Evolutionary conservation across 2,797 vertebrate species (phyloP).

Genomic region (Macropus fuliginosus): DNA sequence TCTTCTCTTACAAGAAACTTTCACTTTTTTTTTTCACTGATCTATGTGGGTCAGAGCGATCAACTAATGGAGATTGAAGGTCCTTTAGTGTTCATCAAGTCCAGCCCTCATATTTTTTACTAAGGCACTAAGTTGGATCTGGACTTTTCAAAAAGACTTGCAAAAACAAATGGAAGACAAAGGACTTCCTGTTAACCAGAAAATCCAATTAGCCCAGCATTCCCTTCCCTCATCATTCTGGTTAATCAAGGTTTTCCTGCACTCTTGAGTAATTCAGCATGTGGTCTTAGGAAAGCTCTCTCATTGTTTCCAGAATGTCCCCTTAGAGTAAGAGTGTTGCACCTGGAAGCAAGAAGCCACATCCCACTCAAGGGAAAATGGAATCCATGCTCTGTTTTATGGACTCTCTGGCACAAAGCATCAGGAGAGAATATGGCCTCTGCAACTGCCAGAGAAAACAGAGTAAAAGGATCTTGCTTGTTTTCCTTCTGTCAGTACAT

Average conservation of each 20-base stretch:
- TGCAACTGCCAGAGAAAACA: constrained; percentile 76
- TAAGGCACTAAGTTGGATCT: background rate
- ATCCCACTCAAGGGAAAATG: constrained; percentile 43
- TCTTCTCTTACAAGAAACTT: background rate
- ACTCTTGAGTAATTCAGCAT: background rate
- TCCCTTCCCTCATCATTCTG: background rate
- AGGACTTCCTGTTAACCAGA: constrained; percentile 17
- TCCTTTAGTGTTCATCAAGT: background rate
- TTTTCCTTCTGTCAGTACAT: constrained; percentile 76
- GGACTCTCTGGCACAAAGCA: constrained; percentile 65
- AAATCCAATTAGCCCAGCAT: background rate
- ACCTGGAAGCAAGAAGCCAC: constrained; percentile 20
- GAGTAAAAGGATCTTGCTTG: constrained; percentile 71
- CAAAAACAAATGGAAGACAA: background rate
- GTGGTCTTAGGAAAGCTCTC: background rate
- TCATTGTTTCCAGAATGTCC: constrained; percentile 14
- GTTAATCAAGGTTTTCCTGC: background rate
- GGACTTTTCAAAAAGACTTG: background rate
- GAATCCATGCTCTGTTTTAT: constrained; percentile 58
- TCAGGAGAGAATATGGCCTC: constrained; percentile 62
- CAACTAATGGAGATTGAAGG: background rate
- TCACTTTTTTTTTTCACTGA: background rate
- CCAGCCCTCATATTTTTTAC: background rate
- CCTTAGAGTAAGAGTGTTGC: constrained; percentile 9
- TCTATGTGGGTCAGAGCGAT: background rate